Evolutionary conservation across 2,113 vertebrate species (phyloP), one percentile per base, ranked within the genome.

Genomic region (Oryzias celebensis): DNA sequence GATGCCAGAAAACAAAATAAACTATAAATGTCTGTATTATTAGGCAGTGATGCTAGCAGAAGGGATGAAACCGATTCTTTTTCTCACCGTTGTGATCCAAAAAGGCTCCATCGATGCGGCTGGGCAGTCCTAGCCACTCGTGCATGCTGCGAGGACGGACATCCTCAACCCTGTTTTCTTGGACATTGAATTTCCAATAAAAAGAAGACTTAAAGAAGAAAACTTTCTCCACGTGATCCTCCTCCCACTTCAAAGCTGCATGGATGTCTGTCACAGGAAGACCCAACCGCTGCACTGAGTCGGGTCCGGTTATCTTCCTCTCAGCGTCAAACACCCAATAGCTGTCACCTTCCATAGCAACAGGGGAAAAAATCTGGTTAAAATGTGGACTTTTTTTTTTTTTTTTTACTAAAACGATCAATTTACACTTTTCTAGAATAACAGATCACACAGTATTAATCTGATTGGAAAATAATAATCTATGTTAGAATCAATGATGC

Each of bases 321-420:
- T 94, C 94, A 0, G 93, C 94, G 0, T 95, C 90, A 0, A 94
- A 96, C 44, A 95, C 85, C 95, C 94, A 96, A 85, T 93, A 96
- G n/a, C 69, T 90, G 26, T 90, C 77, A 50, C 92, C 95, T 96
- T 77, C 50, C 4, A 13, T 6, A 2, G 14, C 15, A 48, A 44
- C 48, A 43, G 1, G 17, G 17, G 2, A 47, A 55, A 47, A 48
- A 17, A 48, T 48, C 7, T 48, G 17, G 7, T 3, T 1, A 6
- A 52, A 24, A 7, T 14, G 15, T 26, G 1, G 2, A 12, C 20
- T 20, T 20, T 20, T 20, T 20, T 20, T 20, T 20, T 20, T 12
- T 2, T 7, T 6, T 28, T 28, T 8, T 14, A 22, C 23, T 18
- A 5, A 26, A 43, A 1, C n/a, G 10, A 36, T 8, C 31, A 36